These are phyloP conservation scores for Slavum lentiscoides DNA, from an alignment of 2,888 invertebrate species.

Conservation along the genomic window DNA sequence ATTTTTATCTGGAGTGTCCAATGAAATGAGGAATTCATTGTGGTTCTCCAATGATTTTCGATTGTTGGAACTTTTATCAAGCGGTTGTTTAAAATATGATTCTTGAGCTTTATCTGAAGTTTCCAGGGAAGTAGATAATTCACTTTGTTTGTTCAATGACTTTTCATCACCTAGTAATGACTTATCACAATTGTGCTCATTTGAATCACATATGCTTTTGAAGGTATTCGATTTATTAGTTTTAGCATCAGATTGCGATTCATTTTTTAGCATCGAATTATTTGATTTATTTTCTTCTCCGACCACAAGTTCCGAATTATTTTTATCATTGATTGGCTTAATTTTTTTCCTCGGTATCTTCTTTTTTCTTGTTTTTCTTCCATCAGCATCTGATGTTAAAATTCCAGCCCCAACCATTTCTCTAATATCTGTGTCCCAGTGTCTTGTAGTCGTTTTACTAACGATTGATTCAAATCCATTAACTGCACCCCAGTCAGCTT, in stretches of 20 bases:
- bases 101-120: too few species aligned
- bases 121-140: too few species aligned
- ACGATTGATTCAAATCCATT: slow-evolving; percentile 49
- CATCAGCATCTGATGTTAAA: slow-evolving; percentile 45
- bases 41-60: not conserved
- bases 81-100: too few species aligned
- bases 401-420: slow-evolving; percentile 47
- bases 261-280: not conserved
- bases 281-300: not conserved
- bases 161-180: not conserved
- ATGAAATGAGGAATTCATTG: not conserved
- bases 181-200: not conserved
- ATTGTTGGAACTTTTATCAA: not conserved
- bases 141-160: not conserved
- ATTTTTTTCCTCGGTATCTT: slow-evolving; percentile 42
- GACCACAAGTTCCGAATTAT: not conserved
- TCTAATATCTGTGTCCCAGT: slow-evolving; percentile 46
- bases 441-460: slow-evolving; percentile 13
- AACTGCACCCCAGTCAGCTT: slow-evolving; percentile 46
- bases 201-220: not conserved
- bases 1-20: not conserved
- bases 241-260: not conserved
- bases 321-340: not conserved
- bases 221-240: slow-evolving; percentile 4
- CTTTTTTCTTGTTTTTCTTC: slow-evolving; percentile 41